A percentile compares a stretch with the other conserved stretches of the same genome.
Conservation (phyloP, 2,888 invertebrate genomes). For the Limnephilus lunatus region DNA sequence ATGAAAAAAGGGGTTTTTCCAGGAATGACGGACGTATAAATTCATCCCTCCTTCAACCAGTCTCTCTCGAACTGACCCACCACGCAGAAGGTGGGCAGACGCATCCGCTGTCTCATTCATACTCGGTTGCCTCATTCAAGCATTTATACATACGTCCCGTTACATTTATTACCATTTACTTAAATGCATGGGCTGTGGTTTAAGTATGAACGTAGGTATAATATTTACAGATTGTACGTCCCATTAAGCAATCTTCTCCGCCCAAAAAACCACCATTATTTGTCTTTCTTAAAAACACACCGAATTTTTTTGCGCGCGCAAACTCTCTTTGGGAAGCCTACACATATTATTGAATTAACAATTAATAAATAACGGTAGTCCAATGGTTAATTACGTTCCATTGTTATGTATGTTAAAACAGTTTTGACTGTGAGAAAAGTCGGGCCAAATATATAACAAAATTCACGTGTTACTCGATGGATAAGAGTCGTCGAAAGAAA, state of each 20-base stretch:
- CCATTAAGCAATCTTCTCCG: not conserved
- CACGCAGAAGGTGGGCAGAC: too few relatives aligned
- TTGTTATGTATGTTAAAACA: slow-evolving; percentile 41
- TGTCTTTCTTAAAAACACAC: not conserved
- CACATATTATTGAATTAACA: slow-evolving; percentile 22
- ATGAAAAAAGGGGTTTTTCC: too few relatives aligned
- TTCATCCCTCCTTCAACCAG: too few relatives aligned
- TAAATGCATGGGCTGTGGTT: too few relatives aligned
- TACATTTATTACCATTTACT: too few relatives aligned
- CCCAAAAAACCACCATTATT: not conserved
- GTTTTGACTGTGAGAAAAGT: slow-evolving; percentile 51
- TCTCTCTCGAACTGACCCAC: too few relatives aligned
- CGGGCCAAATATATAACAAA: slow-evolving; percentile 16
- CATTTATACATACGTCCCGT: too few relatives aligned
- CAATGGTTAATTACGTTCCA: slow-evolving; percentile 52
- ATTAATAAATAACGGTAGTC: slow-evolving; percentile 42
- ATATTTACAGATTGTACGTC: not conserved
- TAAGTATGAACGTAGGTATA: not conserved
- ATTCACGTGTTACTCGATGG: not conserved
- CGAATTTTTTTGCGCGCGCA: not conserved
- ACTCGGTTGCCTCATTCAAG: too few relatives aligned
- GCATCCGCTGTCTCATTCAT: too few relatives aligned
- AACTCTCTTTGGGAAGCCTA: not conserved
- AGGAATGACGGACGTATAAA: too few relatives aligned
- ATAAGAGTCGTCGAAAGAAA: not conserved